Percentiles rank a stretch among this genome's conserved stretches.
These are phyloP conservation scores for Hephaestus fuliginosus DNA, from an alignment of 2,797 vertebrate species.

Conservation along the genomic window DNA sequence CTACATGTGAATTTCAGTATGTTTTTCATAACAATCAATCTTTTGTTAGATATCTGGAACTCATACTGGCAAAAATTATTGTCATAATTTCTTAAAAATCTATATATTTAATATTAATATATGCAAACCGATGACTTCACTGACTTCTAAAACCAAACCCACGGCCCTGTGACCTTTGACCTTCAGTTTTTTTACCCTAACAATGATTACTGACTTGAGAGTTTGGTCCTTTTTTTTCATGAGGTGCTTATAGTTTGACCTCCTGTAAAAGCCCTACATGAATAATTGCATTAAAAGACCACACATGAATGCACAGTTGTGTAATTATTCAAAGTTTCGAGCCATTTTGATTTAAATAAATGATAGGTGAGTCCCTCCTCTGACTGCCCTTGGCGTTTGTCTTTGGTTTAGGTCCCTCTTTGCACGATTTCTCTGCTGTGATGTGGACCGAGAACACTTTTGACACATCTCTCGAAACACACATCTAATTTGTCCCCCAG, in stretches of 20 bases:
- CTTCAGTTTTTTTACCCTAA: constrained; percentile 16
- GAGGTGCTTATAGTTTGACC: constrained; percentile 48
- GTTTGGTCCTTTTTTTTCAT: background rate
- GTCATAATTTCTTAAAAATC: too few relatives aligned
- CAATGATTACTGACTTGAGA: constrained; percentile 4
- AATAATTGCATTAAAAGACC: constrained; percentile 38
- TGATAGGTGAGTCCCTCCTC: constrained; percentile 75
- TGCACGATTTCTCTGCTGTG: constrained; percentile 71
- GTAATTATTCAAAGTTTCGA: constrained; percentile 58
- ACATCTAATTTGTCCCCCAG: constrained; percentile 84
- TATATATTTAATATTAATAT: background rate
- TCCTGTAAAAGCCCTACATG: constrained; percentile 18
- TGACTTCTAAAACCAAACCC: background rate
- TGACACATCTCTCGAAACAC: constrained; percentile 86
- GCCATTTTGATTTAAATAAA: constrained; percentile 63
- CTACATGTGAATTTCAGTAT: too few relatives aligned
- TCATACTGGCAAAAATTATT: background rate
- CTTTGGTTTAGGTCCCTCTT: constrained; percentile 75
- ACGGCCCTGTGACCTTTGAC: constrained; percentile 42
- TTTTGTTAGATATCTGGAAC: background rate
- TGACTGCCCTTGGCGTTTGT: constrained; percentile 71
- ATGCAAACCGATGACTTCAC: background rate
- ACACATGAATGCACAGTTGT: constrained; percentile 28
- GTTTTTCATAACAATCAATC: background rate
- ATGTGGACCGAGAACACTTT: constrained; percentile 85